Percentiles rank a stretch among this genome's conserved stretches.
Conservation (phyloP, 2,797 vertebrate species). For the Melanotaenia pygmaea region DNA sequence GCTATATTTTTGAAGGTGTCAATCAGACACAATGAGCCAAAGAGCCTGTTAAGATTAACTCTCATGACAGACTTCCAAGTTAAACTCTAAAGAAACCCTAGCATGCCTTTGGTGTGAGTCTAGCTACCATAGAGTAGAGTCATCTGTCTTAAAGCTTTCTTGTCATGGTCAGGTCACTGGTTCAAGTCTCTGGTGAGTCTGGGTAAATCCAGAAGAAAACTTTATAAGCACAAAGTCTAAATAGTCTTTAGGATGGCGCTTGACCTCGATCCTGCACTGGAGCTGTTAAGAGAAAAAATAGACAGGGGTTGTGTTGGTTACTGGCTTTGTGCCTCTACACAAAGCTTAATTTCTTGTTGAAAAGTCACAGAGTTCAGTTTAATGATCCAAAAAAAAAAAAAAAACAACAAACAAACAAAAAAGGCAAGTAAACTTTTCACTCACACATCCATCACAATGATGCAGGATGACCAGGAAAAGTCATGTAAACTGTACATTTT, state of each 20-base stretch:
- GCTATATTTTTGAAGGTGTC: slow-evolving; percentile 9
- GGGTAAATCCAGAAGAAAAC: slow-evolving; percentile 3
- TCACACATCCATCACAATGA: too few species aligned
- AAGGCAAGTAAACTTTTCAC: too few species aligned
- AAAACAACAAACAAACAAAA: too few species aligned
- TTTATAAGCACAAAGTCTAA: slow-evolving; percentile 13
- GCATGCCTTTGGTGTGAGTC: slow-evolving; percentile 6
- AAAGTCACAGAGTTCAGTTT: too few species aligned
- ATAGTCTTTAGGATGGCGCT: background rate
- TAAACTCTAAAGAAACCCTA: slow-evolving; percentile 26
- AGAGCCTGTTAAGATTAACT: slow-evolving; percentile 39
- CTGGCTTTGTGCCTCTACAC: background rate
- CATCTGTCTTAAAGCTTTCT: slow-evolving; percentile 13
- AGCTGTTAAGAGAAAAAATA: background rate
- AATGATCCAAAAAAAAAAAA: too few species aligned
- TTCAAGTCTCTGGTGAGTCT: slow-evolving; percentile 36
- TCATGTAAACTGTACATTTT: too few species aligned
- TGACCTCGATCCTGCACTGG: slow-evolving; percentile 6
- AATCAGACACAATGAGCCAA: slow-evolving; percentile 27
- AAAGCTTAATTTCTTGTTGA: background rate
- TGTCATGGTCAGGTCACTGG: slow-evolving; percentile 22
- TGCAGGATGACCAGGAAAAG: too few species aligned
- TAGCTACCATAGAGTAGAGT: slow-evolving; percentile 14
- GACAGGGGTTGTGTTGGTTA: background rate
- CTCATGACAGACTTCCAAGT: slow-evolving; percentile 42